Base-by-base conservation (phyloP, 2,888 invertebrate genomes). In the Chamaedrilus cognettii region DNA sequence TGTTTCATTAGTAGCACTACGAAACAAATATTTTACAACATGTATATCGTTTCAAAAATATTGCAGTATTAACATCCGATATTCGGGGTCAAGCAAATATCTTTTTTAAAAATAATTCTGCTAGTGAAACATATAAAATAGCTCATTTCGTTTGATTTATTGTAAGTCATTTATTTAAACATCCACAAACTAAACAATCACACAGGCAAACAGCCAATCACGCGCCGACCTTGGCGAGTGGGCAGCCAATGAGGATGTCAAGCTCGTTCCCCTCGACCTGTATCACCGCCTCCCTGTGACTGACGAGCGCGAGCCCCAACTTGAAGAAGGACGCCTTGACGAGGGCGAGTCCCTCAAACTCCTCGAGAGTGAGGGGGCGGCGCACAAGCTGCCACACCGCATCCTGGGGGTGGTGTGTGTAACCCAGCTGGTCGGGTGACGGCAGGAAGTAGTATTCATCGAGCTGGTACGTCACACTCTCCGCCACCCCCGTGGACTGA, bases 311-410 rank as follows among this genome's bases (percentile, higher is more conserved):
- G 59, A 84, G 75, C 32, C 82, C 82, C 61, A 78, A 77, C 71
- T 83, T 83, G 77, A 84, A 84, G 78, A 84, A 84, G 65, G 82
- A 80, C 23, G 82, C 81, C 70, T 84, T 84, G 77, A 84, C 82
- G 67, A 82, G 82, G 0, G 83, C 82, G 75, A 84, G 80, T 72
- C 82, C 78, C 73, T 84, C 84, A 73, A 84, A 84, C 72, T 83
- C 83, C 30, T 79, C 76, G 60, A 80, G 75, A 0, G 72, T 72
- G 50, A 83, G 74, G 57, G 77, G 75, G 15, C 78, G 71, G 63
- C 81, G 79, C 23, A 84, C 71, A 64, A 84, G 76, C 76, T 84
- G 84, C 84, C 84, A 84, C 70, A 79, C 79, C 15, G 72, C 55
- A 30, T 82, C 81, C 59, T 81, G 79, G n/a, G 74, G 63, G 33